Percentiles rank a stretch among this genome's conserved stretches.
These are phyloP conservation scores for Goniozus legneri DNA, from an alignment of 1,140 invertebrate species.

Conservation along the genomic window DNA sequence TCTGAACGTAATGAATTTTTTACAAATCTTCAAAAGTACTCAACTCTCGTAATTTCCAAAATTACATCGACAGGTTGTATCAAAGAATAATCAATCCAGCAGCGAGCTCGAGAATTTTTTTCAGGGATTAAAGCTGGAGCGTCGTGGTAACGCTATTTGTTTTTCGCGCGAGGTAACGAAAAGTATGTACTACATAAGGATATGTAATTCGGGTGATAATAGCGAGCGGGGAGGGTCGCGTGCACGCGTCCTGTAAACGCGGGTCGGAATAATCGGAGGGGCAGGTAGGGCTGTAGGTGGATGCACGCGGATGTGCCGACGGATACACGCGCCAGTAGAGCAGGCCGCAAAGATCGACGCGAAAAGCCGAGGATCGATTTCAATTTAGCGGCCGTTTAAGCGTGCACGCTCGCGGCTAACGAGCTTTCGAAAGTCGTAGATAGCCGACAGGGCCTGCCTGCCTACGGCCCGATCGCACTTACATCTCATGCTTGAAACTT, in stretches of 20 bases:
- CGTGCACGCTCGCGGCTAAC: constrained; percentile 47
- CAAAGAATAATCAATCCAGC: no score
- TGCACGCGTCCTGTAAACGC: no score
- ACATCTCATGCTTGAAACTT: constrained; percentile 29
- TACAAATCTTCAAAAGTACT: no score
- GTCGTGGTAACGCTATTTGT: no score
- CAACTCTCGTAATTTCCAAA: no score
- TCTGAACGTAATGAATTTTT: no score
- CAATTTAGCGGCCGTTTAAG: constrained; percentile 53
- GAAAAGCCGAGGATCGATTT: constrained; percentile 46
- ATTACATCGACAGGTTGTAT: no score
- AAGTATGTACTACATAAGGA: no score
- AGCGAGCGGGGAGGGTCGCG: not conserved
- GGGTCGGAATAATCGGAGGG: not conserved
- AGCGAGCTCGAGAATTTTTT: no score
- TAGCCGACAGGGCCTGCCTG: constrained; percentile 45
- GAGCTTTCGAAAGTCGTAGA: constrained; percentile 54
- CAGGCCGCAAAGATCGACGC: constrained; percentile 28
- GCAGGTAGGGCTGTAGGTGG: constrained; percentile 9
- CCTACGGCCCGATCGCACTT: constrained; percentile 18
- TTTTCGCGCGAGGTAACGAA: no score
- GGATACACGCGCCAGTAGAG: not conserved
- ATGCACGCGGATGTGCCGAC: not conserved
- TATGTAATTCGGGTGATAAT: no score
- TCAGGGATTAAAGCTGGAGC: no score